Percentiles rank a stretch among this genome's conserved stretches.
Conservation (phyloP, 1,140 invertebrate species). For the Cheumatopsyche charites region DNA sequence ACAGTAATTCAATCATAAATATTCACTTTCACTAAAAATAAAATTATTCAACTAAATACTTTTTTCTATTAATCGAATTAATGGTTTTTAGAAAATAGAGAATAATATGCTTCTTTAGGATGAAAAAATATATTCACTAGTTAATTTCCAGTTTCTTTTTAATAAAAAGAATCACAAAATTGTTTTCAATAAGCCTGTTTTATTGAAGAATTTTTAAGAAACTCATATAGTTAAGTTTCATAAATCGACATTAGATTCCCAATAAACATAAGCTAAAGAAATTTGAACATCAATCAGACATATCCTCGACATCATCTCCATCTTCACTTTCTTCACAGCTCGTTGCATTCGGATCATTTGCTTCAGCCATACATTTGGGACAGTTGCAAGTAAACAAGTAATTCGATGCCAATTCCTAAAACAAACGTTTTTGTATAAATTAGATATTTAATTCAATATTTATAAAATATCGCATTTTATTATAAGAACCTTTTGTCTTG, state of each 20-base stretch:
- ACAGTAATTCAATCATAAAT: too few relatives aligned
- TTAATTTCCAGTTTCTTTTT: too few relatives aligned
- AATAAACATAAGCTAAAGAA: conserved; percentile 58
- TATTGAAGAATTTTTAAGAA: too few relatives aligned
- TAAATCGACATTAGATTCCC: conserved; percentile 49
- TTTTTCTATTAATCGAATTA: too few relatives aligned
- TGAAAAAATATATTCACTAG: too few relatives aligned
- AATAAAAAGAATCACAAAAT: too few relatives aligned
- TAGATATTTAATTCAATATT: not conserved
- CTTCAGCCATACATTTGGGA: conserved; percentile 76
- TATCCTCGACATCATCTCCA: conserved; percentile 60
- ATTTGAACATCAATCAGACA: conserved; percentile 62
- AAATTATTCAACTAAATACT: too few relatives aligned
- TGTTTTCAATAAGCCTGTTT: too few relatives aligned
- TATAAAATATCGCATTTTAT: not conserved
- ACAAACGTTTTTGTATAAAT: conserved; percentile 40
- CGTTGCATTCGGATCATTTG: conserved; percentile 80
- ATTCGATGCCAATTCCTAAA: conserved; percentile 73
- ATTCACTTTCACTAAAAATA: too few relatives aligned
- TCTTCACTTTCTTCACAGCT: conserved; percentile 73
- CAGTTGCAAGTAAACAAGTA: conserved; percentile 88
- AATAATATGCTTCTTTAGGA: too few relatives aligned
- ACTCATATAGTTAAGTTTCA: too few relatives aligned
- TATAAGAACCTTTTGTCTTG: conserved; percentile 75
- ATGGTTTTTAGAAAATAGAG: too few relatives aligned